Conservation (phyloP, 2,113 vertebrate species). For the Trichomycterus rosablanca region DNA sequence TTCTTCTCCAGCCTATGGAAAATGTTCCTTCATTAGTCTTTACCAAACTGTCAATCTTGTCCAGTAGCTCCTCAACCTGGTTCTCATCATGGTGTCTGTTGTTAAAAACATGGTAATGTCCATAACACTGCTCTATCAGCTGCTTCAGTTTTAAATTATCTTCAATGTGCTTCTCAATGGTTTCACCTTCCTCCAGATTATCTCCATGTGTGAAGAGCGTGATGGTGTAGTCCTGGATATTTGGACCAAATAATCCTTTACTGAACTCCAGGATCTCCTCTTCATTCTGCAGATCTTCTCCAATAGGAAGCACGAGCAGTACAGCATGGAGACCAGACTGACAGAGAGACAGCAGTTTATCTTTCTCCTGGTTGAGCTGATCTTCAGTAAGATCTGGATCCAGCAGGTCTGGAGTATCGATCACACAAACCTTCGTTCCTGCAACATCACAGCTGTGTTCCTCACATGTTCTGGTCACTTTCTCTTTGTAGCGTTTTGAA, state of each 20-base stretch:
- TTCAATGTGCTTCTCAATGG: background rate
- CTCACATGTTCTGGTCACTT: constrained; percentile 18
- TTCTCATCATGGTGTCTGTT: background rate
- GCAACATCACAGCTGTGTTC: background rate
- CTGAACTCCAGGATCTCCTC: constrained; percentile 15
- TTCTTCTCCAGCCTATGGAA: background rate
- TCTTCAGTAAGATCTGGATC: constrained; percentile 3
- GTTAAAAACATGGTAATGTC: background rate
- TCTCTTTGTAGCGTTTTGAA: constrained; percentile 2
- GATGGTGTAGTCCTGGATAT: background rate
- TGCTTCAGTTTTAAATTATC: background rate
- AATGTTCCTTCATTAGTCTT: background rate
- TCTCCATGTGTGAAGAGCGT: constrained; percentile 22
- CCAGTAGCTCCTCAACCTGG: constrained; percentile 2
- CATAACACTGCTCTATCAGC: background rate
- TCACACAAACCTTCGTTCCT: constrained; percentile 25
- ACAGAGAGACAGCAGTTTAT: constrained; percentile 5
- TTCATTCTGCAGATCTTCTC: constrained; percentile 10
- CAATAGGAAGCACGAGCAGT: constrained; percentile 22
- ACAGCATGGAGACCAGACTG: constrained; percentile 25
- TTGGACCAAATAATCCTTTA: background rate
- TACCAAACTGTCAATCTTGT: background rate
- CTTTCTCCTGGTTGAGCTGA: background rate
- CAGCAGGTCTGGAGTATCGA: constrained; percentile 30
- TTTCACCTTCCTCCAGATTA: constrained; percentile 16